Conservation (phyloP, 2,113 vertebrate genomes). For the Chloroceryle aenea region DNA sequence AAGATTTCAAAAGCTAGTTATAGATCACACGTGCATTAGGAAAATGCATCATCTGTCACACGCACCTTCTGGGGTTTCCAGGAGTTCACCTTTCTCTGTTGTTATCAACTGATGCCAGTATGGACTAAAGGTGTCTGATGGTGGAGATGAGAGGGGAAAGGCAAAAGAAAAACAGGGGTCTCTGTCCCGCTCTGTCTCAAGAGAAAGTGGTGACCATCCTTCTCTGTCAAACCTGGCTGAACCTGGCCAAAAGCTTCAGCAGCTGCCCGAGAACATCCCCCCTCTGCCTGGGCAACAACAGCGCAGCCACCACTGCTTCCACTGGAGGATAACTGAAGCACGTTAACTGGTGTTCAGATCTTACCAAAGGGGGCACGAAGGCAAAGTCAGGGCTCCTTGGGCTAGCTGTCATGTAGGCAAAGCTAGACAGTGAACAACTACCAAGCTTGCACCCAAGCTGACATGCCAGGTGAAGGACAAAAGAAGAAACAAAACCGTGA, state of each 20-base stretch:
- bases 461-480: not conserved
- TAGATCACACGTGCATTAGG: not conserved
- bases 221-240: not conserved
- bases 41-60: not conserved
- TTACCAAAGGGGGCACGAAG: not conserved
- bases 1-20: not conserved
- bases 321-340: not conserved
- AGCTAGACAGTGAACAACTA: fast-evolving
- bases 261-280: not conserved
- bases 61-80: not conserved
- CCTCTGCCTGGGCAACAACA: fast-evolving
- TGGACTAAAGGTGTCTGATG: not conserved
- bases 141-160: not conserved
- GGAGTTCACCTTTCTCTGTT: not conserved
- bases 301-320: too few relatives aligned
- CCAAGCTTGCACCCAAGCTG: fast-evolving
- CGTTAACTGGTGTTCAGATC: not conserved
- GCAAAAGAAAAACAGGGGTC: not conserved
- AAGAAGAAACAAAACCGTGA: not conserved
- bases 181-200: too few relatives aligned
- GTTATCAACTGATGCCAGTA: fast-evolving
- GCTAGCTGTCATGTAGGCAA: too few relatives aligned
- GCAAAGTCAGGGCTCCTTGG: not conserved
- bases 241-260: not conserved
- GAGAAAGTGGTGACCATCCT: not conserved